phyloP scores from a whole-genome alignment of 2,797 vertebrate genomes.

The Typhlichthys subterraneus region DNA sequence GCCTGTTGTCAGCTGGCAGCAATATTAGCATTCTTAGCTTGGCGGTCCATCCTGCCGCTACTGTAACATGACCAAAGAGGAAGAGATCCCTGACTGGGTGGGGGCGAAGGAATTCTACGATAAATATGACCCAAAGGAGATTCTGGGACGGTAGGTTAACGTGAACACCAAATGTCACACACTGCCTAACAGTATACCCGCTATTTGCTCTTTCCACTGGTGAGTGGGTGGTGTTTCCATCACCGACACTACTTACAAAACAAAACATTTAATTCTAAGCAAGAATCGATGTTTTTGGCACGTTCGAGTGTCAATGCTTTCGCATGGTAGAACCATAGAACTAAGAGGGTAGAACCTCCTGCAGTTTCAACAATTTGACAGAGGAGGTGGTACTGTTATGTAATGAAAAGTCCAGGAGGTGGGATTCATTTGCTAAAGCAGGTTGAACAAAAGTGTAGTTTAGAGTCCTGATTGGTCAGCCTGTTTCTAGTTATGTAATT shows the following conservation, averaged over 20 bases:
- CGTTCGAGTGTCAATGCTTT: too few species aligned
- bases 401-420: constrained; percentile 31
- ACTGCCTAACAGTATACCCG: neutral
- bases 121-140: constrained; percentile 94
- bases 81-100: constrained; percentile 87
- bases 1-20: constrained; percentile 28
- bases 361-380: constrained; percentile 49
- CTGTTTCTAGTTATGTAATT: constrained; percentile 31
- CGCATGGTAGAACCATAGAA: too few species aligned
- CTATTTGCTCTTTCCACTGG: too few species aligned
- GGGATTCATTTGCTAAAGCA: constrained; percentile 19
- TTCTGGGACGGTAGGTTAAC: constrained; percentile 89
- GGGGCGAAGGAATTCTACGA: constrained; percentile 92
- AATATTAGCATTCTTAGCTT: constrained; percentile 16
- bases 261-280: too few species aligned
- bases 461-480: constrained; percentile 2
- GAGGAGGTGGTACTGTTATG: constrained; percentile 47
- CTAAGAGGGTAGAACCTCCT: constrained; percentile 35
- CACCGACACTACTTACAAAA: too few species aligned
- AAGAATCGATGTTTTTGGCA: too few species aligned
- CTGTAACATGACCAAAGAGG: constrained; percentile 88
- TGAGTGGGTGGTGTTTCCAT: too few species aligned
- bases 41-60: constrained; percentile 32
- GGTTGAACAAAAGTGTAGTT: constrained; percentile 51
- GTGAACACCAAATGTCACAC: neutral